phyloP scores from a whole-genome alignment of 2,888 invertebrate species.

The Margaritifera margaritifera region DNA sequence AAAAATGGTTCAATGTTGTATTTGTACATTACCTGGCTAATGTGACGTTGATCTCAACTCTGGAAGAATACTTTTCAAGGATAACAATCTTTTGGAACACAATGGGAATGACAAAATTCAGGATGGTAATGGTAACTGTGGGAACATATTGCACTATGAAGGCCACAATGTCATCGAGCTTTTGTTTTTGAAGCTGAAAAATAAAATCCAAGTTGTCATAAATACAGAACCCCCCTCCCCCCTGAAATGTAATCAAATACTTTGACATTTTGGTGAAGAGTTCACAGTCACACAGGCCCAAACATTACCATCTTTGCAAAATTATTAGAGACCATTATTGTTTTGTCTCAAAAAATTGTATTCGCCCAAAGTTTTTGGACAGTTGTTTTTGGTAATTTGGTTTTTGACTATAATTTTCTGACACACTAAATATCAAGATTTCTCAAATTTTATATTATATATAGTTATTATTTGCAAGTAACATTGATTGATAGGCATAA shows the following conservation, averaged over 20 bases:
- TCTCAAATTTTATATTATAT: too few relatives aligned
- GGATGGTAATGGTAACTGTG: conserved; percentile 82
- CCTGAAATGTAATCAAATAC: neutral
- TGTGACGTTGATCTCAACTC: conserved; percentile 81
- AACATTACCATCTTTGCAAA: too few relatives aligned
- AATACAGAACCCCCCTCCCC: neutral
- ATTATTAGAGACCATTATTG: too few relatives aligned
- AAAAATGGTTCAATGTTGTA: neutral
- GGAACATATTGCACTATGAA: conserved; percentile 84
- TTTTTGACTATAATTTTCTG: too few relatives aligned
- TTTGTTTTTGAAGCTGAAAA: conserved; percentile 47
- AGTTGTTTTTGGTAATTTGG: too few relatives aligned
- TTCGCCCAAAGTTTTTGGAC: too few relatives aligned
- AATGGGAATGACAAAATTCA: conserved; percentile 84
- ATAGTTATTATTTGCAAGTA: too few relatives aligned
- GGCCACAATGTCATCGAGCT: conserved; percentile 49
- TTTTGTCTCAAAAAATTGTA: too few relatives aligned
- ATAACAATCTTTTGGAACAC: conserved; percentile 82
- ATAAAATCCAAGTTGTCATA: conserved; percentile 4
- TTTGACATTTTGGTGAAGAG: neutral
- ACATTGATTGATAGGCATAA: too few relatives aligned
- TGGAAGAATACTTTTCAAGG: conserved; percentile 84
- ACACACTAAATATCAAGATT: too few relatives aligned
- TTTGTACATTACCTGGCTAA: conserved; percentile 76
- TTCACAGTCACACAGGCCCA: too few relatives aligned